Conservation (phyloP, 2,113 vertebrate genomes). For the Ascaphus truei region DNA sequence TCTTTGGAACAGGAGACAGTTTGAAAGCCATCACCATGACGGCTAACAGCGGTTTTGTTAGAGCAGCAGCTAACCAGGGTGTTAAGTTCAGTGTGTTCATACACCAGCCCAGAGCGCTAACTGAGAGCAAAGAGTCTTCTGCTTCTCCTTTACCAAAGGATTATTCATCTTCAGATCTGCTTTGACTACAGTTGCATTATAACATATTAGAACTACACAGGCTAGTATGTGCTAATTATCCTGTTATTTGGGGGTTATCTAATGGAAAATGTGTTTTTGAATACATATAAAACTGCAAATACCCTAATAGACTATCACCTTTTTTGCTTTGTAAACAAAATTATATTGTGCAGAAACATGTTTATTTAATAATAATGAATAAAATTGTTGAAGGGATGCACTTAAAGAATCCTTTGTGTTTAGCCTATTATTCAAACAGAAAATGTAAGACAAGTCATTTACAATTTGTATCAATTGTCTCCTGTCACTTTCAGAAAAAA, state of each 20-base stretch:
- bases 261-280: too few species aligned
- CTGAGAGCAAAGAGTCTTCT: slow-evolving; percentile 88
- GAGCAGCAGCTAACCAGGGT: slow-evolving; percentile 90
- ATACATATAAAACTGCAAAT: neutral
- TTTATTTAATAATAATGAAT: neutral
- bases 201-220: too few species aligned
- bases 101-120: slow-evolving; percentile 88
- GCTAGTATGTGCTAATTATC: too few species aligned
- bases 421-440: too few species aligned
- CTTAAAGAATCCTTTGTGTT: too few species aligned
- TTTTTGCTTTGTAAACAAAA: neutral
- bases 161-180: slow-evolving; percentile 12
- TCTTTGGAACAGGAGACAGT: slow-evolving; percentile 90
- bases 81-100: slow-evolving; percentile 92
- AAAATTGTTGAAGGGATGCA: too few species aligned
- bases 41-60: slow-evolving; percentile 90
- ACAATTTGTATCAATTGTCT: too few species aligned
- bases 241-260: too few species aligned
- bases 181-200: neutral
- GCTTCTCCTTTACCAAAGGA: slow-evolving; percentile 71
- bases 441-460: too few species aligned
- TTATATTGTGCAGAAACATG: neutral
- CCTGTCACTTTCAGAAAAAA: too few species aligned
- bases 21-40: slow-evolving; percentile 91
- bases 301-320: neutral